Base-by-base conservation (phyloP, 2,113 vertebrate species). In the Dasyurus viverrinus region DNA sequence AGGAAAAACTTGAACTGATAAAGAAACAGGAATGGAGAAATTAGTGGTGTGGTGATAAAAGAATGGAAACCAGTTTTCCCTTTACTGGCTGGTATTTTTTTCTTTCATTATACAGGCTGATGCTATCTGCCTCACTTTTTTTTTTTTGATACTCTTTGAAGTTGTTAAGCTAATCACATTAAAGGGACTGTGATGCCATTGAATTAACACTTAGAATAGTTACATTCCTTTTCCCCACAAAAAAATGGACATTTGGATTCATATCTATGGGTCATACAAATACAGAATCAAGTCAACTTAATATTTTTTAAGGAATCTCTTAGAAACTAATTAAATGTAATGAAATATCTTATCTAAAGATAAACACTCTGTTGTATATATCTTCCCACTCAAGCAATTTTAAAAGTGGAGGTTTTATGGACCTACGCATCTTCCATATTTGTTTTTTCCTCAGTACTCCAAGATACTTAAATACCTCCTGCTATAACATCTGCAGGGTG, bases 311-410 rank as follows among this genome's bases (percentile, higher is more conserved):
- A 48, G 52, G 89, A 47, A 7, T 47, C 8, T 89, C 54, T 23
- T 0, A 0, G 0, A 30, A 26, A 26, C 7, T 2, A 46, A 53
- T 23, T 42, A 27, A 47, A 1, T 26, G 48, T 36, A 68, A 48
- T 93, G 16, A 68, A 90, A 76, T 52, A 36, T 7, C 10, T 22
- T 55, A 52, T 55, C 48, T 47, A 1, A 53, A 57, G 54, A 24
- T 1, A 46, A 42, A 30, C 84, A 57, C 5, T 19, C 8, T 2
- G 30, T 46, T 4, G 57, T 36, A 36, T 7, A 8, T 0, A 0
- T 24, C 25, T 3, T 50, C 5, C 23, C n/a, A 9, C 76, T 93
- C 30, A 26, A 10, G 90, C 26, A 60, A 10, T 92, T 55, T 36
- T 23, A 6, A 84, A 25, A 68, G 30, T n/a, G 42, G 7, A n/a